Base-by-base conservation (phyloP, 2,888 invertebrate species). In the Deilephila elpenor region DNA sequence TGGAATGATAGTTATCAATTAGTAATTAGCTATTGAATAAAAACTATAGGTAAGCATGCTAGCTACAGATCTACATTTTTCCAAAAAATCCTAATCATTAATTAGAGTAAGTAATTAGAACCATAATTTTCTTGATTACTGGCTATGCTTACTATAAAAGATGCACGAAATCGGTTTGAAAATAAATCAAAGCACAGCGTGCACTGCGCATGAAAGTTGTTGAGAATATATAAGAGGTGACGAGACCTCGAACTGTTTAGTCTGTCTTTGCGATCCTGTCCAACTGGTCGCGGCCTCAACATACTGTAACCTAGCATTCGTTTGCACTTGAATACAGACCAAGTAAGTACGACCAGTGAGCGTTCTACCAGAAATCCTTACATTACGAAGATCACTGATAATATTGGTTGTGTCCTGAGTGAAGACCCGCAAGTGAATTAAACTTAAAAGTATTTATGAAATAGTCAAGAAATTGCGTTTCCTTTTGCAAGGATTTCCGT, bases 241-340 rank as follows among this genome's bases (percentile, higher is more conserved):
- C 78, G 83, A 90, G 90, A 88, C 89, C 89, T 89, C 90, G 87
- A 88, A 89, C 88, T 85, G 91, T 90, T 93, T 92, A 94, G 93
- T 94, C 89, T 87, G 88, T 85, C 85, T 80, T 81, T 84, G 87
- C 87, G 86, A 85, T 85, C 86, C 83, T 86, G 84, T 80, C 83
- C 84, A 87, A 91, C 88, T 90, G 90, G 93, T 91, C 90, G 93
- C 84, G 80, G 79, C 78, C 79, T 80, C 75, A 82, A 79, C 80
- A 85, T 84, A 87, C 88, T 85, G 83, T 64, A 34, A 56, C 5
- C 32, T 71, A 44, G 44, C 56, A 53, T 70, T 71, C 53, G 34
- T 64, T 62, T 34, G 29, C 37, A 53, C 34, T 73, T 56, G 25
- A 53, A 73, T 53, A 61, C 37, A 60, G 32, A 25, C 62, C 56